Evolutionary conservation across 30 jellyfish, hydroid and myxozoan genomes (phyloP).

Genomic region (Aurelia sp.): DNA sequence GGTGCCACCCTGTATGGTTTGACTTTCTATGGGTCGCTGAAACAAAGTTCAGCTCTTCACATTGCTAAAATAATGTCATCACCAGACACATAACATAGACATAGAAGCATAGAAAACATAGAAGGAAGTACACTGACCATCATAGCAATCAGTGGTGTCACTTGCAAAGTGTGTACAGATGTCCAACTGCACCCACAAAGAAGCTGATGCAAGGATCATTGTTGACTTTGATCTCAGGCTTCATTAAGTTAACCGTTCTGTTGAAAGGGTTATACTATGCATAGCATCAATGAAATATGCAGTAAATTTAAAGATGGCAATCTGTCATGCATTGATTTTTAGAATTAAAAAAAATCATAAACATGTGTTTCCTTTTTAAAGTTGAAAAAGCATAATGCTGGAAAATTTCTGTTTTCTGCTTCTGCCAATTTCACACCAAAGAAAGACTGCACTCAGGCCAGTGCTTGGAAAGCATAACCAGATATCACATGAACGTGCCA

Average conservation of each 20-base stretch:
- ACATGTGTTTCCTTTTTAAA: too few relatives aligned
- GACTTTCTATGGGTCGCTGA: constrained; percentile 38
- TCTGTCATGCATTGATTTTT: constrained; percentile 15
- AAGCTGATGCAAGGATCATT: constrained; percentile 53
- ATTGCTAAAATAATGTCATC: constrained; percentile 26
- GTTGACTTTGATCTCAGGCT: constrained; percentile 26
- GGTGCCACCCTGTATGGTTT: too few relatives aligned
- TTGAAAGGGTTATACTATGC: constrained; percentile 31
- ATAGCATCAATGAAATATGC: constrained; percentile 15
- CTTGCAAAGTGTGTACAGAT: constrained; percentile 49
- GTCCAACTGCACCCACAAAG: constrained; percentile 63
- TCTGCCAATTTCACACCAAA: too few relatives aligned
- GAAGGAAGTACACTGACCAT: constrained; percentile 31
- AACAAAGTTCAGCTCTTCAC: constrained; percentile 34
- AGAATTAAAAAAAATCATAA: too few relatives aligned
- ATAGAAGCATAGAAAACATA: constrained; percentile 35
- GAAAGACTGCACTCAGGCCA: too few relatives aligned
- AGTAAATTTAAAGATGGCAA: constrained; percentile 5
- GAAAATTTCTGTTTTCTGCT: too few relatives aligned
- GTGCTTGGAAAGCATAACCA: constrained; percentile 25
- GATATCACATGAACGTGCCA: constrained; percentile 23
- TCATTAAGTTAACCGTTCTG: constrained; percentile 5
- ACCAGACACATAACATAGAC: background rate
- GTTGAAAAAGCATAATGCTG: too few relatives aligned
- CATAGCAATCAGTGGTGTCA: constrained; percentile 51